phyloP scores from a whole-genome alignment of 2,797 vertebrate species.

The Neomorphus geoffroyi region DNA sequence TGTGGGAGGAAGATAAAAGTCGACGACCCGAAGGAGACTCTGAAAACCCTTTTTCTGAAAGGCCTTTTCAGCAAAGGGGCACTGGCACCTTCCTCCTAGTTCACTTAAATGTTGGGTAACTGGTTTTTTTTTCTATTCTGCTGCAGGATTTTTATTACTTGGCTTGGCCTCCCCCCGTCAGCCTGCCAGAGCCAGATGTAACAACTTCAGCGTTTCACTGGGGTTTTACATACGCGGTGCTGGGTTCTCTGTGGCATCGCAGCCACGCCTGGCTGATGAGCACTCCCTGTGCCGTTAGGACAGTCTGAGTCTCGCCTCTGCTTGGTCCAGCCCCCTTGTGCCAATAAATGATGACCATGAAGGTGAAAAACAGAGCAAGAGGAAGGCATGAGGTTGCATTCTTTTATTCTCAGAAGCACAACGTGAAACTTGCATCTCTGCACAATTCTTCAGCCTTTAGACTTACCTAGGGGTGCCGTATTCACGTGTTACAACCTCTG shows the following conservation, averaged over 20 bases:
- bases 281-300: background rate
- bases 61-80: background rate
- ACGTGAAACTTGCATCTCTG: background rate
- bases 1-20: background rate
- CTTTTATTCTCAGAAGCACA: background rate
- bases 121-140: background rate
- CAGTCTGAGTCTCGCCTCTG: background rate
- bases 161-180: background rate
- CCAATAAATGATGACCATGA: background rate
- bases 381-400: too few species aligned
- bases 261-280: background rate
- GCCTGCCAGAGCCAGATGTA: background rate
- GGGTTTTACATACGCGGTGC: background rate
- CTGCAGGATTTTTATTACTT: slow-evolving; percentile 13
- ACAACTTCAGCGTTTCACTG: background rate
- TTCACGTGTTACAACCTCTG: background rate
- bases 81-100: background rate
- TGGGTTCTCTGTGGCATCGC: background rate
- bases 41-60: background rate
- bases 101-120: background rate
- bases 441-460: background rate
- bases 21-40: background rate
- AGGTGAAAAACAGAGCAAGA: background rate
- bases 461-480: background rate
- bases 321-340: background rate